Base-by-base conservation (phyloP, 2,797 vertebrate genomes). In the Gobio occitaniae region DNA sequence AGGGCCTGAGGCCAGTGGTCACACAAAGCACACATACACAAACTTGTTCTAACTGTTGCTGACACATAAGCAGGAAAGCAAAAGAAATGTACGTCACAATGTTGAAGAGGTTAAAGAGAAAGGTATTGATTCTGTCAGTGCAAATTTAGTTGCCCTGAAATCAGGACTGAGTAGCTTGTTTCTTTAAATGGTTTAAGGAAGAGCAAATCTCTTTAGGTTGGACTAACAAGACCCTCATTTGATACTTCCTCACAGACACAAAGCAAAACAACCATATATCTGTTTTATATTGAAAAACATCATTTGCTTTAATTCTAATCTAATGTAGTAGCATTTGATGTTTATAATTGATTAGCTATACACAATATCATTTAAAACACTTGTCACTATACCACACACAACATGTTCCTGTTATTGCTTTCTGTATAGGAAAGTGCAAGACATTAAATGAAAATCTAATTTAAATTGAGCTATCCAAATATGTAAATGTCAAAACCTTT, bases 101-200 rank as follows among this genome's bases (percentile, higher is more conserved):
- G 63, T 84, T 69, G 25, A 69, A 56, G 82, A 77, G 72, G 56
- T 85, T 74, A 65, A 85, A 63, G 44, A 78, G 13, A 38, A 63
- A 52, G 2, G 52, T 85, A 87, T 87, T 66, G 77, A 84, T 87
- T 74, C 78, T 87, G 82, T 81, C 86, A 81, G 71, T 61, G 78
- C 50, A 63, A 77, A 84, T 87, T 80, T 68, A 75, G 69, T 80
- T 84, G 70, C 47, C n/a, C 68, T 79, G 77, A 36, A 50, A 72
- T 85, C 66, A 85, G 9, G 32, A 7, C 50, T 80, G 66, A 41
- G 10, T 65, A 32, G 29, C 32, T 84, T 70, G 41, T 84, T 65
- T 61, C 56, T 80, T 78, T 72, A 85, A 84, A 84, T 84, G 68
- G 68, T 80, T 85, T 85, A 85, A 84, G 83, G 25, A 61, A 48